phyloP scores from a whole-genome alignment of 2,888 invertebrate genomes.

The Dysmachus trigonus region DNA sequence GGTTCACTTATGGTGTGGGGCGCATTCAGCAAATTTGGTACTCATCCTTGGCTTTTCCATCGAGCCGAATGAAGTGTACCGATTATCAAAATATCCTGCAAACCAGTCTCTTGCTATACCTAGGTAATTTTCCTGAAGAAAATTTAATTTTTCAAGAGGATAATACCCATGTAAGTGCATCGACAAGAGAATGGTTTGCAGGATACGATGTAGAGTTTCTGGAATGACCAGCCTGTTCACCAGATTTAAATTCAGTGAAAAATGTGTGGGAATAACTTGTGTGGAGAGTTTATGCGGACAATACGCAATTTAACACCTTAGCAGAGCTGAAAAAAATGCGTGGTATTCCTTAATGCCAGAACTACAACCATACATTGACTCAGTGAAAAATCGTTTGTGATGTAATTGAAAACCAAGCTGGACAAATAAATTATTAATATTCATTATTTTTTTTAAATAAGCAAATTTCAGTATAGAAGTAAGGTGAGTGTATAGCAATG shows the following conservation, averaged over 20 bases:
- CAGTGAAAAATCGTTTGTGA: not conserved
- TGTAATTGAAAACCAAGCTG: not conserved
- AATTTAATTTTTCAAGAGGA: not conserved
- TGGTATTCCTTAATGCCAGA: not conserved
- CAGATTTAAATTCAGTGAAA: not conserved
- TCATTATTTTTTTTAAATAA: not conserved
- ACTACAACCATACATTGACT: not conserved
- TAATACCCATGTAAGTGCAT: constrained; percentile 3
- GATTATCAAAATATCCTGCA: not conserved
- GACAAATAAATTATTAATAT: not conserved
- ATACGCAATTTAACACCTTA: too few species aligned
- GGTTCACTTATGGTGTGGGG: not conserved
- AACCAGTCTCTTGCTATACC: not conserved
- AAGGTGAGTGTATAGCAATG: not conserved
- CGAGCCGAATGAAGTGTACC: not conserved
- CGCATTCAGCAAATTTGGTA: not conserved
- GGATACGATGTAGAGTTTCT: not conserved
- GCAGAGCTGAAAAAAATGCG: too few species aligned
- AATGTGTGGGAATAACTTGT: too few species aligned
- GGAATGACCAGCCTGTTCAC: not conserved
- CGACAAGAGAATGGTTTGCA: not conserved
- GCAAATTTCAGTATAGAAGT: not conserved
- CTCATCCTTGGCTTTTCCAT: not conserved
- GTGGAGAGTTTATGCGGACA: too few species aligned
- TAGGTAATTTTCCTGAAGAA: not conserved